Percentiles rank a stretch among this genome's conserved stretches.
These are phyloP conservation scores for Anoplius nigerrimus DNA, from an alignment of 2,888 invertebrate species.

Conservation along the genomic window DNA sequence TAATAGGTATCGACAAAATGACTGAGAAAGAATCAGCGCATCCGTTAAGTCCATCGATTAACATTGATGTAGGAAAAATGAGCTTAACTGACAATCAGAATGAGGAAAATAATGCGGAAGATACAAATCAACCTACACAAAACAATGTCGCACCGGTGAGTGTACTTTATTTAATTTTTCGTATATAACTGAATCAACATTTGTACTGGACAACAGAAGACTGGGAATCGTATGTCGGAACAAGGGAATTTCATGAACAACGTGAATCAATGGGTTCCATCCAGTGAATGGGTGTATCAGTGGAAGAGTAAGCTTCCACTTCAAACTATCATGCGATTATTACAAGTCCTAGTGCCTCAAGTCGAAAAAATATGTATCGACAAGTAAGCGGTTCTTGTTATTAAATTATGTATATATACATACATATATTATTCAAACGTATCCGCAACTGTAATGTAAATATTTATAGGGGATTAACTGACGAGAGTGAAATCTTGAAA, in stretches of 20 bases:
- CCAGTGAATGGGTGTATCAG: constrained; percentile 94
- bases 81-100: constrained; percentile 48
- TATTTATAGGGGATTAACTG: constrained; percentile 90
- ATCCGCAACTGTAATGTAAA: constrained; percentile 4
- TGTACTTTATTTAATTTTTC: constrained; percentile 10
- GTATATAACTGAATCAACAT: constrained; percentile 14
- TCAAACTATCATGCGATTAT: constrained; percentile 98
- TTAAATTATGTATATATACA: background rate
- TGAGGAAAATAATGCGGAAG: constrained; percentile 46
- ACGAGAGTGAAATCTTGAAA: constrained; percentile 99
- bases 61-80: constrained; percentile 58
- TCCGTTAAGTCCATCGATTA: constrained; percentile 76
- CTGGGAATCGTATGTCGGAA: constrained; percentile 80
- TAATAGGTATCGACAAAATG: constrained; percentile 88
- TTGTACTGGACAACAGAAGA: constrained; percentile 74
- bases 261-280: constrained; percentile 88
- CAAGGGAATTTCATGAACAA: constrained; percentile 61
- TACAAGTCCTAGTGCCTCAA: constrained; percentile 99
- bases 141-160: constrained; percentile 72
- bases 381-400: constrained; percentile 58
- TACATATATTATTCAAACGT: background rate
- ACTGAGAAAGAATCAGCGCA: constrained; percentile 96
- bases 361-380: constrained; percentile 99
- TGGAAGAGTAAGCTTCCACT: constrained; percentile 98
- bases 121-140: constrained; percentile 46